Evolutionary conservation across 2,113 vertebrate species (phyloP), one percentile per base, ranked within the genome.

Genomic region (Syngnathus typhle): DNA sequence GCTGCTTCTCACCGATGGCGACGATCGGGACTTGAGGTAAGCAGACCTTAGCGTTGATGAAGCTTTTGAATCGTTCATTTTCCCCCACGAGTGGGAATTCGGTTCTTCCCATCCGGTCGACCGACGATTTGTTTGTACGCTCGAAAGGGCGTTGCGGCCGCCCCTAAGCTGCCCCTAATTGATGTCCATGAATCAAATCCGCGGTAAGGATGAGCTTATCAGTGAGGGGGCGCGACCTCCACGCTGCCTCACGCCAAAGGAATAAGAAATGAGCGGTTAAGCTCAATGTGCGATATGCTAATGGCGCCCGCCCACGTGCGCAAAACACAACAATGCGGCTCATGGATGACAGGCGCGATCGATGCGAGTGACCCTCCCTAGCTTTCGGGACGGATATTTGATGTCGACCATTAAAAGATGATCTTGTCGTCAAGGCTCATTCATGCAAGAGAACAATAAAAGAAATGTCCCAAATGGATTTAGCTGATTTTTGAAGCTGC

Each of bases 31-130:
- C 78, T 76, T 76, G 71, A 75, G 78, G 82, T 78, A 86, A 87
- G 82, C 84, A 41, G 74, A 86, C 82, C 86, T 87, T 87, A 86
- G 84, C 71, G 67, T 74, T 83, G 84, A 89, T 89, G 85, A 88
- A 85, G 84, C 68, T 72, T 60, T 61, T 68, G 19, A 3, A 7
- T 38, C n/a, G 19, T 7, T 62, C 19, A 1, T 62, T 13, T n/a
- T 38, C 12, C 11, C 16, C 21, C 7, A 4, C 38, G 3, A 16
- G 12, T 10, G 38, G 3, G 19, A 41, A 39, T 62, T 41, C 21
- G 60, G 4, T 19, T 58, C 52, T 12, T 27, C 4, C 27, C 1
- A 9, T n/a, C 18, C 18, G 38, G 18, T 8, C 60, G 18, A 18
- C 60, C n/a, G 9, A 1, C 2, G 38, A 62, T 41, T 19, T 12